A percentile compares a stretch with the other conserved stretches of the same genome.
These are phyloP conservation scores for Branchipolynoe longqiensis DNA, from an alignment of 2,888 invertebrate genomes.

Conservation along the genomic window DNA sequence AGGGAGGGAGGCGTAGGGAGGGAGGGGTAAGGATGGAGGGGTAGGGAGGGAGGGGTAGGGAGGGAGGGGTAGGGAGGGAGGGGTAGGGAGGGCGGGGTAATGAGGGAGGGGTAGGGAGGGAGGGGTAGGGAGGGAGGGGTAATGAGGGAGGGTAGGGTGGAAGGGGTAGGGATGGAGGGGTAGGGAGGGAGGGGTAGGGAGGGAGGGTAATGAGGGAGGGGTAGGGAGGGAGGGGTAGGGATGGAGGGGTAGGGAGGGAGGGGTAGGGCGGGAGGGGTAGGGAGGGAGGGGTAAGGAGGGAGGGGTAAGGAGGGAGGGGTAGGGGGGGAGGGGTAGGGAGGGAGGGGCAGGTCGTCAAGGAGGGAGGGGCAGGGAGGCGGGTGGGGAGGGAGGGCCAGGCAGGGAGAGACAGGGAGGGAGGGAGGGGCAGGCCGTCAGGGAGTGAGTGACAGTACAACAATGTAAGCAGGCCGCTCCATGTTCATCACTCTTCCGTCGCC, in stretches of 20 bases:
- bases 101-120: slow-evolving; percentile 36
- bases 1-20: slow-evolving; percentile 32
- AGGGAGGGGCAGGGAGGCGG: slow-evolving; percentile 38
- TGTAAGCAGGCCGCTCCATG: too few relatives aligned
- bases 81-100: slow-evolving; percentile 42
- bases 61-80: slow-evolving; percentile 38
- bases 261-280: slow-evolving; percentile 25
- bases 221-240: background rate
- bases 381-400: slow-evolving; percentile 37
- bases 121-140: slow-evolving; percentile 18
- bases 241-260: slow-evolving; percentile 40
- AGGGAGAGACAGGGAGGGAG: slow-evolving; percentile 43
- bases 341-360: slow-evolving; percentile 16
- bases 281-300: slow-evolving; percentile 35
- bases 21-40: slow-evolving; percentile 13
- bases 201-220: background rate
- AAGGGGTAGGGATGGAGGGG: background rate
- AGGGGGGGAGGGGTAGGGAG: slow-evolving; percentile 42
- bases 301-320: slow-evolving; percentile 25
- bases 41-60: background rate
- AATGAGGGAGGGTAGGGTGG: slow-evolving; percentile 1
- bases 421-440: background rate
- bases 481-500: too few relatives aligned
- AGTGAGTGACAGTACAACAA: background rate
- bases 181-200: background rate